These are phyloP conservation scores for Selenia dentaria DNA, from an alignment of 2,888 invertebrate species.

Conservation along the genomic window DNA sequence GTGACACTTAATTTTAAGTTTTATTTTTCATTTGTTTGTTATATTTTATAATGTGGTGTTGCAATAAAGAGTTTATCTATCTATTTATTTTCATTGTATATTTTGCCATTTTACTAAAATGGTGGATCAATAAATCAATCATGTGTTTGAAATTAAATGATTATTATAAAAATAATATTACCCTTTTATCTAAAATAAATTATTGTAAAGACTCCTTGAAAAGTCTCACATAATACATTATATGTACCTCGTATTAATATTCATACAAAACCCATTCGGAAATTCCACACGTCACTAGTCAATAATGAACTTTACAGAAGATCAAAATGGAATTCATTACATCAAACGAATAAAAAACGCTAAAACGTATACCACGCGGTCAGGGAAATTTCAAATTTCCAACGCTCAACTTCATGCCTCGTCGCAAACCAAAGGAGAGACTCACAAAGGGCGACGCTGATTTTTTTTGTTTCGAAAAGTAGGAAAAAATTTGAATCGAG, in stretches of 20 bases:
- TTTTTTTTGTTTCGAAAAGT: conserved; percentile 70
- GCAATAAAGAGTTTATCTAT: too few relatives aligned
- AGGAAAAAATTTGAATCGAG: conserved; percentile 70
- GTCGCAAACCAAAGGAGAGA: conserved; percentile 72
- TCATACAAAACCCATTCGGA: conserved; percentile 33
- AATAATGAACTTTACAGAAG: conserved; percentile 52
- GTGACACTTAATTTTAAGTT: too few relatives aligned
- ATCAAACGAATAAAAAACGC: conserved; percentile 60
- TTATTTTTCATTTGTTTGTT: too few relatives aligned
- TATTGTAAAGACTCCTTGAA: too few relatives aligned
- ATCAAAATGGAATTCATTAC: conserved; percentile 56
- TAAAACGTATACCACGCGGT: conserved; percentile 66
- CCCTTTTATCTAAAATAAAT: too few relatives aligned
- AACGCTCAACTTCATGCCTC: conserved; percentile 73
- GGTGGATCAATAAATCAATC: too few relatives aligned
- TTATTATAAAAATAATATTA: too few relatives aligned
- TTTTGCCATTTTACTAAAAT: too few relatives aligned
- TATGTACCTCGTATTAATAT: conserved; percentile 19
- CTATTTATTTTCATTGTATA: too few relatives aligned
- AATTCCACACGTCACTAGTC: conserved; percentile 43
- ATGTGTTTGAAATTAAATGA: too few relatives aligned
- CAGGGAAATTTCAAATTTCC: conserved; percentile 65
- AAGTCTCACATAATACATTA: too few relatives aligned
- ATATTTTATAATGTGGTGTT: too few relatives aligned
- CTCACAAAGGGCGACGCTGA: conserved; percentile 68